These are phyloP conservation scores for Thalassarche chlororhynchos DNA, from an alignment of 2,113 vertebrate species.

Conservation along the genomic window DNA sequence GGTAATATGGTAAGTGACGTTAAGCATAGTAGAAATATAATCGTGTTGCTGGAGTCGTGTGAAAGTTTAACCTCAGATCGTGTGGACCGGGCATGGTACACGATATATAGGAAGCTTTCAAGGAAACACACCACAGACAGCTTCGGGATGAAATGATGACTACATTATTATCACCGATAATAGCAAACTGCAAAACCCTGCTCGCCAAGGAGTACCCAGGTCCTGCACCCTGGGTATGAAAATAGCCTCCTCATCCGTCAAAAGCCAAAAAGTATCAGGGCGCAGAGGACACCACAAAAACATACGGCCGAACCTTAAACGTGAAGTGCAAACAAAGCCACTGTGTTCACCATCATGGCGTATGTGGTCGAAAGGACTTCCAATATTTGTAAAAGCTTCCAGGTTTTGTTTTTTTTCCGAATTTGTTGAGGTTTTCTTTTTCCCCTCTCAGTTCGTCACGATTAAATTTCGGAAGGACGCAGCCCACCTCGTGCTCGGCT, in stretches of 20 bases:
- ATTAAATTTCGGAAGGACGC: background rate
- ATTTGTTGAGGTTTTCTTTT: background rate
- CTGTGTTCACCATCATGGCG: slow-evolving; percentile 21
- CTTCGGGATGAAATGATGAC: background rate
- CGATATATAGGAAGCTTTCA: background rate
- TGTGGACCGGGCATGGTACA: background rate
- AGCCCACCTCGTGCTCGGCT: background rate
- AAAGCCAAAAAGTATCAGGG: background rate
- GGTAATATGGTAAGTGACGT: background rate
- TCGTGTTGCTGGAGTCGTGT: background rate
- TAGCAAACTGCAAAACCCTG: background rate
- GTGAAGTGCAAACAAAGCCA: slow-evolving; percentile 40
- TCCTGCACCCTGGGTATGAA: background rate
- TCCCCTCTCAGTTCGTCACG: background rate
- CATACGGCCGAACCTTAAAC: background rate
- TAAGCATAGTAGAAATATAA: background rate
- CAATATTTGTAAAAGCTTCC: background rate
- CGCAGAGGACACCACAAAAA: background rate
- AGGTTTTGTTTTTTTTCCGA: background rate
- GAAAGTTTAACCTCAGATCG: background rate
- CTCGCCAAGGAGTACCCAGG: background rate
- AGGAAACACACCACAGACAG: background rate
- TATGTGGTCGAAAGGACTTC: background rate
- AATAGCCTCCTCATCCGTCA: background rate
- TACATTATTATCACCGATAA: background rate